phyloP scores from a whole-genome alignment of 2,113 vertebrate genomes.

The Miniopterus natalensis region DNA sequence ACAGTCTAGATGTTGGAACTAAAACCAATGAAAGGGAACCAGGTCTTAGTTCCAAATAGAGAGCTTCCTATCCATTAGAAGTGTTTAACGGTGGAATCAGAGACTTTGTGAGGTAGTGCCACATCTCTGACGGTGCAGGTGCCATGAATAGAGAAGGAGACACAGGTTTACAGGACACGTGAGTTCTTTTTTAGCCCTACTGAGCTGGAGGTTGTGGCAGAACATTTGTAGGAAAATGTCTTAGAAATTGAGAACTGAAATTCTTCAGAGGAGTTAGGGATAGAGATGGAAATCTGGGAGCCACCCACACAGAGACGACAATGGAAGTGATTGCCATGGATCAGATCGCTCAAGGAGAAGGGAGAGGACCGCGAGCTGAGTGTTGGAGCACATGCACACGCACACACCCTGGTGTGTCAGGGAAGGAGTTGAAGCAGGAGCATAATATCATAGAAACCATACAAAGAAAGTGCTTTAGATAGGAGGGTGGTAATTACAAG shows the following conservation, averaged over 20 bases:
- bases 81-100: not conserved
- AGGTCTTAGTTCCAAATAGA: not conserved
- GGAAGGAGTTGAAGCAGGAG: not conserved
- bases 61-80: not conserved
- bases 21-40: not conserved
- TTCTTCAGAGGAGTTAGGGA: slow-evolving; percentile 13
- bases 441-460: not conserved
- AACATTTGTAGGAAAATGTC: slow-evolving; percentile 23
- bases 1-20: not conserved
- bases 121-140: not conserved
- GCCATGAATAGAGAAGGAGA: not conserved
- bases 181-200: not conserved
- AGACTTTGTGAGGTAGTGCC: not conserved
- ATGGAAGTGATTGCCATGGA: not conserved
- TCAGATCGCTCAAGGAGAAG: slow-evolving; percentile 16
- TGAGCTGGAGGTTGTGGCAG: not conserved
- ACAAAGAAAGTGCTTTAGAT: not conserved
- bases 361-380: slow-evolving; percentile 1
- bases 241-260: slow-evolving; percentile 27
- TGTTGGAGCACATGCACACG: not conserved
- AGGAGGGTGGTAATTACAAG: not conserved
- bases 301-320: not conserved
- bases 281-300: slow-evolving; percentile 38
- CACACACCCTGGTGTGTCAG: not conserved
- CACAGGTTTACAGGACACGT: not conserved